Percentiles rank a stretch among this genome's conserved stretches.
Conservation (phyloP, 1,140 invertebrate species). For the Lucilia cuprina region DNA sequence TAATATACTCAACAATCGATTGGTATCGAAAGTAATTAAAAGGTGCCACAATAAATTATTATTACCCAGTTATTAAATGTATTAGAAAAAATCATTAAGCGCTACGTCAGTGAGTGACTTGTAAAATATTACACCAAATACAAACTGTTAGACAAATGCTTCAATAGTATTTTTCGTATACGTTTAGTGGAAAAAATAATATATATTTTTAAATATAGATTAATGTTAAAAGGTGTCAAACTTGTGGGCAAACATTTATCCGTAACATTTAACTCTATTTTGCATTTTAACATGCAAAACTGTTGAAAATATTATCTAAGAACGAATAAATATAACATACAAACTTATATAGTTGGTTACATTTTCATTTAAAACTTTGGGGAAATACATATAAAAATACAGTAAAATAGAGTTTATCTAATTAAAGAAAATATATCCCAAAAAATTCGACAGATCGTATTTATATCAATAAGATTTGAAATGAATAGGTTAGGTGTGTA, state of each 20-base stretch:
- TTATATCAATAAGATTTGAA: too few species aligned
- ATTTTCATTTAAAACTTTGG: too few species aligned
- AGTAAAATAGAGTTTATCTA: too few species aligned
- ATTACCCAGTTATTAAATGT: background rate
- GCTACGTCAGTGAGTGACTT: too few species aligned
- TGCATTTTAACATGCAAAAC: background rate
- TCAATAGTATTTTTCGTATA: background rate
- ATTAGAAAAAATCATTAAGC: background rate
- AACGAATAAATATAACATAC: too few species aligned
- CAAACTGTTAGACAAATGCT: background rate
- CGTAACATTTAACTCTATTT: background rate
- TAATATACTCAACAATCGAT: background rate
- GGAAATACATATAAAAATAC: too few species aligned
- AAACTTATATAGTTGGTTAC: too few species aligned
- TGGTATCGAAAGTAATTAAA: background rate
- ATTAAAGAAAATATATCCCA: too few species aligned
- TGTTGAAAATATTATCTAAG: background rate
- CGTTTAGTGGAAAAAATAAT: background rate
- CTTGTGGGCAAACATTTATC: background rate
- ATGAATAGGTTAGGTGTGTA: too few species aligned
- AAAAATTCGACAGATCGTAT: too few species aligned
- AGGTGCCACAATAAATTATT: conserved; percentile 5
- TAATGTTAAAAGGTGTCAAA: background rate
- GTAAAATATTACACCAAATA: too few species aligned
- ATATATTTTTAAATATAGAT: background rate